Base-by-base conservation (phyloP, 2,797 vertebrate species). In the Coranthus polyacanthus region DNA sequence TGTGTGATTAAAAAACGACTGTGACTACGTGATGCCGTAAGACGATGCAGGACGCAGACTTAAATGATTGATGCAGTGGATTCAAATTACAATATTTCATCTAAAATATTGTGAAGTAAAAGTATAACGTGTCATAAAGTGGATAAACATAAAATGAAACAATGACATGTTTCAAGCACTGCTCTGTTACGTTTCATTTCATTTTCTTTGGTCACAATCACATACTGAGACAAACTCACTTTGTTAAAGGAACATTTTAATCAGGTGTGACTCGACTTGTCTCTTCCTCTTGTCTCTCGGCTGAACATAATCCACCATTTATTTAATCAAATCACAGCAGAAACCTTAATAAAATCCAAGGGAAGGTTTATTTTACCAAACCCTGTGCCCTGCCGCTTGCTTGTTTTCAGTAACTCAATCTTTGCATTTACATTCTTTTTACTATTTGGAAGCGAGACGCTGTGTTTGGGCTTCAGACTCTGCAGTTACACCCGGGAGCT, bases 361-460 rank as follows among this genome's bases (percentile, higher is more conserved):
- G 22, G 47, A 49, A 22, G 56, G 74, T 76, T 83, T 85, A 64
- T 84, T 89, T 85, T 67, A 53, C 24, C 36, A 49, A 80, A 72
- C 64, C 56, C 46, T 6, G 15, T 43, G 42, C 57, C 57, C 71
- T n/a, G 36, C 46, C 18, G 41, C 70, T 71, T 58, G 77, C 60
- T 81, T 86, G 77, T 79, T 86, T 84, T 84, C 49, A 20, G 82
- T 68, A 86, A 89, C 69, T 53, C 47, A 52, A 88, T 79, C 74
- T 77, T 66, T 63, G 38, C 39, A 66, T 84, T 80, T 68, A 80
- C 75, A 80, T 85, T 89, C 78, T 80, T 73, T 46, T 58, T 44
- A 1, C 56, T 68, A 22, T 67, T 78, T 68, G 46, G 59, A 68
- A 62, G 47, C 61, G 53, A 58, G 60, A 49, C 18, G 41, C 65